phyloP scores from a whole-genome alignment of 2,888 invertebrate genomes.

The Metalampra italica region DNA sequence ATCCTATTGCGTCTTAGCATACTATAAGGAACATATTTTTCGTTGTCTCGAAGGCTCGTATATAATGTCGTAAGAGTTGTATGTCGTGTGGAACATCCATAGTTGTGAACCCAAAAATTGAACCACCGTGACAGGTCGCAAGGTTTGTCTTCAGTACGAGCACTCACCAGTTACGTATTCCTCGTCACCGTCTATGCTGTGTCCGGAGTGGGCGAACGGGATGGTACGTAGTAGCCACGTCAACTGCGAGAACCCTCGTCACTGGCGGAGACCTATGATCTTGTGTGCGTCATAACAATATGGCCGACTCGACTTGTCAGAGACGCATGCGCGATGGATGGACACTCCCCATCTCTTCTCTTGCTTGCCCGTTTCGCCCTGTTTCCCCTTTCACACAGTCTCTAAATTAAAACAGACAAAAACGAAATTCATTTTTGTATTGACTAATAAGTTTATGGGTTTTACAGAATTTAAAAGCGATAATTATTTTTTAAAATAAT shows the following conservation, averaged over 20 bases:
- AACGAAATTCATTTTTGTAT: too few relatives aligned
- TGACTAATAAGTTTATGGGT: too few relatives aligned
- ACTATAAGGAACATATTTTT: slow-evolving; percentile 53
- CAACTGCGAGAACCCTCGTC: slow-evolving; percentile 92
- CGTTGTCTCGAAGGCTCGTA: slow-evolving; percentile 28
- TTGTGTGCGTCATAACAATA: slow-evolving; percentile 87
- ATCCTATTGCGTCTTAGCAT: slow-evolving; percentile 65
- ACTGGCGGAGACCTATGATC: slow-evolving; percentile 87
- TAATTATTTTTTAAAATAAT: too few relatives aligned
- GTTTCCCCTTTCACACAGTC: background rate
- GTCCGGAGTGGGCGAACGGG: slow-evolving; percentile 95
- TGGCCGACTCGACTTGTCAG: slow-evolving; percentile 80
- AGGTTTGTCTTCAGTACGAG: slow-evolving; percentile 77
- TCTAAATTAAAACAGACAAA: background rate
- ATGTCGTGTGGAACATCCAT: slow-evolving; percentile 52
- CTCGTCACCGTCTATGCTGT: slow-evolving; percentile 96
- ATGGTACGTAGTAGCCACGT: slow-evolving; percentile 96
- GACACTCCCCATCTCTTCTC: slow-evolving; percentile 12
- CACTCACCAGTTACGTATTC: slow-evolving; percentile 96
- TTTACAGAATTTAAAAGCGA: too few relatives aligned
- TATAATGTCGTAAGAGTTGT: slow-evolving; percentile 36
- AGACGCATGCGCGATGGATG: slow-evolving; percentile 60
- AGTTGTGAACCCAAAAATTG: slow-evolving; percentile 63
- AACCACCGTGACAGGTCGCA: slow-evolving; percentile 74
- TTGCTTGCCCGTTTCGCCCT: slow-evolving; percentile 9